Conservation (phyloP, 2,888 invertebrate species). For the Euclidia mi region DNA sequence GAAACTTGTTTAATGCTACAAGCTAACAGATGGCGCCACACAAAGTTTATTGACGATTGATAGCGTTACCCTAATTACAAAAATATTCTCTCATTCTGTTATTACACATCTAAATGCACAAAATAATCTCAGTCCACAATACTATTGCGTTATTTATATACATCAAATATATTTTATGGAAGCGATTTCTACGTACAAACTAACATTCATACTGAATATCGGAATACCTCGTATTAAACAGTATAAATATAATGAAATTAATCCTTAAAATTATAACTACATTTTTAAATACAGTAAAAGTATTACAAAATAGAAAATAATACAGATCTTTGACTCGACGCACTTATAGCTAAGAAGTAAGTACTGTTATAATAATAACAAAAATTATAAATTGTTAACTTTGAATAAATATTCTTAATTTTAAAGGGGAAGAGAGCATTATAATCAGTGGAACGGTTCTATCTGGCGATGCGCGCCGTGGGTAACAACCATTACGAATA, state of each 20-base stretch:
- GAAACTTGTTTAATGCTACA: constrained; percentile 47
- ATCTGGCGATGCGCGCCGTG: constrained; percentile 41
- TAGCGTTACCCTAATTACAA: constrained; percentile 50
- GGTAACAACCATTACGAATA: constrained; percentile 37
- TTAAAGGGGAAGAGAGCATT: constrained; percentile 82
- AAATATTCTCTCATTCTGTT: constrained; percentile 62
- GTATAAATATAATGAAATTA: constrained; percentile 79
- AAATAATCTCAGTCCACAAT: constrained; percentile 87
- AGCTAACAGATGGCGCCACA: constrained; percentile 69
- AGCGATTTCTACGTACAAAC: constrained; percentile 77
- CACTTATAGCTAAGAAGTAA: constrained; percentile 84
- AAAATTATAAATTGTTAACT: constrained; percentile 79
- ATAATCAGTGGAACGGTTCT: constrained; percentile 63
- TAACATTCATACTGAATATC: constrained; percentile 82
- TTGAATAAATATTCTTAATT: constrained; percentile 87
- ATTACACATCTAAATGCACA: constrained; percentile 80
- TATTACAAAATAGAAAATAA: constrained; percentile 89
- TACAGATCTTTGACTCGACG: constrained; percentile 90
- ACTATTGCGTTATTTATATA: constrained; percentile 80
- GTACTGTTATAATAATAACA: constrained; percentile 84
- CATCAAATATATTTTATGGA: constrained; percentile 75
- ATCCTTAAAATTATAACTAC: constrained; percentile 75
- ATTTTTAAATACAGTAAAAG: constrained; percentile 85
- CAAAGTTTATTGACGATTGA: constrained; percentile 36
- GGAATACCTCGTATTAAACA: constrained; percentile 89